Conservation (phyloP, 2,797 vertebrate species). For the Pangasius sanitwongsei region DNA sequence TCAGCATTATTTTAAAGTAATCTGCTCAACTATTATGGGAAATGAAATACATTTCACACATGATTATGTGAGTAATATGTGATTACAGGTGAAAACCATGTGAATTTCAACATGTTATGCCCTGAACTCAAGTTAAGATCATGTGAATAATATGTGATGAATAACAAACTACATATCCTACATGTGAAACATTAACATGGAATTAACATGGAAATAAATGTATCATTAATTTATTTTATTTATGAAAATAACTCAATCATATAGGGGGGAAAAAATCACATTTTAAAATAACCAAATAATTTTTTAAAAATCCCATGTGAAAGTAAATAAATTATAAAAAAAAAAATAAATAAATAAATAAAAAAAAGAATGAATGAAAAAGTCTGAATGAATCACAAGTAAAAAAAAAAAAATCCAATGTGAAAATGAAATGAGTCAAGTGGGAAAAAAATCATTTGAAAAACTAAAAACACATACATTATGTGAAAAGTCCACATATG, state of each 20-base stretch:
- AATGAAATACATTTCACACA: background rate
- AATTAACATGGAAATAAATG: background rate
- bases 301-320: no score
- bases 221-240: no score
- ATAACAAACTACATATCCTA: background rate
- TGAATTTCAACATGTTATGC: background rate
- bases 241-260: no score
- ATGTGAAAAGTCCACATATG: background rate
- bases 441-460: background rate
- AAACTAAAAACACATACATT: background rate
- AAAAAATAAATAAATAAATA: background rate
- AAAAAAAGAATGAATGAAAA: background rate
- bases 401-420: background rate
- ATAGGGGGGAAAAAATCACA: no score
- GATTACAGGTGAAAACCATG: background rate
- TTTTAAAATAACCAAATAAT: no score
- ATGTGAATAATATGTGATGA: background rate
- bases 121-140: background rate
- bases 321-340: background rate
- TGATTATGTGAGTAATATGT: background rate
- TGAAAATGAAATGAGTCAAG: background rate
- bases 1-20: background rate
- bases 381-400: no score
- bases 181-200: background rate
- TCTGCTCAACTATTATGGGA: background rate